Evolutionary conservation across 2,888 invertebrate species (phyloP).

Genomic region (Athalia rosae): DNA sequence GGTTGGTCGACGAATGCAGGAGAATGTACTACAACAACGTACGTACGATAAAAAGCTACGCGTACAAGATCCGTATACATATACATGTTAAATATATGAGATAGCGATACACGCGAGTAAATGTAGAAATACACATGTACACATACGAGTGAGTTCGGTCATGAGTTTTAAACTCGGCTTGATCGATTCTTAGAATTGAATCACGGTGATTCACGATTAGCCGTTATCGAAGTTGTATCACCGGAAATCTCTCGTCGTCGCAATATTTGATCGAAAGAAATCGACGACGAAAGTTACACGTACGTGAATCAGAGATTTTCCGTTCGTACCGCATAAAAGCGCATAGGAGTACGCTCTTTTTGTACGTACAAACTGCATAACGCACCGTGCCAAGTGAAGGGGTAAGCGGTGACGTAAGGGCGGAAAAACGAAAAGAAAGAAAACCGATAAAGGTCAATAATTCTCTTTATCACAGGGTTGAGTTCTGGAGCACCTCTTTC

Average conservation of each 20-base stretch:
- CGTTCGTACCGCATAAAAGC: no score
- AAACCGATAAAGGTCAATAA: constrained; percentile 28
- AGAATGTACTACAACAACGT: background rate
- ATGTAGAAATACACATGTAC: background rate
- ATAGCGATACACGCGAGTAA: background rate
- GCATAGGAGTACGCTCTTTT: no score
- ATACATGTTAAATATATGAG: background rate
- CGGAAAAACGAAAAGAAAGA: background rate
- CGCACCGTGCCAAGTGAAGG: no score
- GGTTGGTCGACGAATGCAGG: no score
- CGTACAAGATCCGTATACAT: background rate
- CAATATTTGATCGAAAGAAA: no score
- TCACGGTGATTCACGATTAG: background rate
- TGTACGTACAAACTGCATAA: no score
- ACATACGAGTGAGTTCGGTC: no score
- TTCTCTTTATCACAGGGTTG: constrained; percentile 16
- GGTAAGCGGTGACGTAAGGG: no score
- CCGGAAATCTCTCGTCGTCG: no score
- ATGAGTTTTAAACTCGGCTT: background rate
- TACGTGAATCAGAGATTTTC: no score
- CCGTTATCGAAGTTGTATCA: background rate
- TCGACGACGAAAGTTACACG: no score
- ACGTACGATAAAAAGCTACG: background rate
- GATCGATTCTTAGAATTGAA: no score
- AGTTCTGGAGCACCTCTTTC: constrained; percentile 22